Evolutionary conservation across 2,797 vertebrate species (phyloP).

Genomic region (Lacerta agilis): DNA sequence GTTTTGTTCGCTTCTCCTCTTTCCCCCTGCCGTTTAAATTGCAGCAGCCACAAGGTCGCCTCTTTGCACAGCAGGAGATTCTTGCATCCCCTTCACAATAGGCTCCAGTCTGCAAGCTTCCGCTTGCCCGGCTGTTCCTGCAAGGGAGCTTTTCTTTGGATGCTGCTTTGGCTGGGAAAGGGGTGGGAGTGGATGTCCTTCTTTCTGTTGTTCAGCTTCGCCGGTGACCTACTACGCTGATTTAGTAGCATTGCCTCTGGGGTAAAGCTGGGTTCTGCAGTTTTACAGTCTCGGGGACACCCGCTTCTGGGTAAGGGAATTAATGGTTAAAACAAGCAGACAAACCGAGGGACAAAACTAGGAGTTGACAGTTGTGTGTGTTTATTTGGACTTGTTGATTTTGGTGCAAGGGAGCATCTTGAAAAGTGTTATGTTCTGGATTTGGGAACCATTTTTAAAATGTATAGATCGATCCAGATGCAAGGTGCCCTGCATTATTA

Average conservation of each 20-base stretch:
- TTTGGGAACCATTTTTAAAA: background rate
- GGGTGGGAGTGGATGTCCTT: background rate
- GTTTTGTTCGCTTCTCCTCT: no score
- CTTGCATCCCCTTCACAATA: constrained; percentile 5
- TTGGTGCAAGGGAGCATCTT: background rate
- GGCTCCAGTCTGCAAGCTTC: background rate
- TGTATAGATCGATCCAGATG: background rate
- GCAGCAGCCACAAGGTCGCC: background rate
- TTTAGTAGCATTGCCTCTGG: background rate
- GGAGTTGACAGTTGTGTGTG: background rate
- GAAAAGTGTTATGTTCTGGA: background rate
- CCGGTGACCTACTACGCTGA: background rate
- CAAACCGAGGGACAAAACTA: background rate
- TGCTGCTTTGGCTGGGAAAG: background rate
- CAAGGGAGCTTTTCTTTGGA: background rate
- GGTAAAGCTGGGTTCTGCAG: background rate
- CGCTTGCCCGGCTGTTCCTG: background rate
- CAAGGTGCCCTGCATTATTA: background rate
- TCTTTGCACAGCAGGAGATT: background rate
- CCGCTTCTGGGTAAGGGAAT: background rate
- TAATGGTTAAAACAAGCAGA: background rate
- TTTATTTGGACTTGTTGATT: background rate
- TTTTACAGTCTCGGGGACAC: no score
- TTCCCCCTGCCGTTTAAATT: background rate
- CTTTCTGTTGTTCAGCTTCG: background rate